These are phyloP conservation scores for Stylophora pistillata DNA, from an alignment of 64 coral and sea anemone genomes.

Conservation along the genomic window DNA sequence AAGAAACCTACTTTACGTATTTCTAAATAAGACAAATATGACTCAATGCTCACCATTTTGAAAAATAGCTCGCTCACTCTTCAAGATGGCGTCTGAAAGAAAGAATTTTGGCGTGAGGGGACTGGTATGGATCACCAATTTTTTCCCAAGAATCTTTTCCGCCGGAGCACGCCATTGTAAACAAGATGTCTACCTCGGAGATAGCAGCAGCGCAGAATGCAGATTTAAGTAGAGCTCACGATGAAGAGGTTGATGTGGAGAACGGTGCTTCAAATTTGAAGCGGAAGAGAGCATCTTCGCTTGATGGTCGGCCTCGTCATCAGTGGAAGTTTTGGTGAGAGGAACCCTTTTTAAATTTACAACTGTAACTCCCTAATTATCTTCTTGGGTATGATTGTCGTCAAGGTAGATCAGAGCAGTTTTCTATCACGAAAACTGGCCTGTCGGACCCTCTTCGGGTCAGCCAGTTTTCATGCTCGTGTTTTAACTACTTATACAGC, in stretches of 20 bases:
- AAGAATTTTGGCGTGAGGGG: not conserved
- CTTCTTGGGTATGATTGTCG: no score
- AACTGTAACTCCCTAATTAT: no score
- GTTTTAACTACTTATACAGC: no score
- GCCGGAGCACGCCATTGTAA: constrained; percentile 4
- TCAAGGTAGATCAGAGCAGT: no score
- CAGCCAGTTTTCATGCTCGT: no score
- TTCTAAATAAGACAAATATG: constrained; percentile 7
- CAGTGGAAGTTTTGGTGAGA: constrained; percentile 7
- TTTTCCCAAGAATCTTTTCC: constrained; percentile 6
- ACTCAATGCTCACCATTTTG: constrained; percentile 73
- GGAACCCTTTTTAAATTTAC: no score
- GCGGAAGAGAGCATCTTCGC: not conserved
- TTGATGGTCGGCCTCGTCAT: not conserved
- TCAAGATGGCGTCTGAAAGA: constrained; percentile 52
- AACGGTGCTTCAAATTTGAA: not conserved
- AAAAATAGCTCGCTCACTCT: not conserved
- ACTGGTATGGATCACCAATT: not conserved
- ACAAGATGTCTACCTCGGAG: not conserved
- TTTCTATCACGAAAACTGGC: no score
- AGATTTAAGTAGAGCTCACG: not conserved
- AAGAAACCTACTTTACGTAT: not conserved
- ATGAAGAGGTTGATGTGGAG: not conserved
- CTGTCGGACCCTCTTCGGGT: no score
- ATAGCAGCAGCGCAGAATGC: not conserved